A percentile compares a stretch with the other conserved stretches of the same genome.
Evolutionary conservation across 2,888 invertebrate genomes (phyloP).

Genomic region (Nebria brevicollis): DNA sequence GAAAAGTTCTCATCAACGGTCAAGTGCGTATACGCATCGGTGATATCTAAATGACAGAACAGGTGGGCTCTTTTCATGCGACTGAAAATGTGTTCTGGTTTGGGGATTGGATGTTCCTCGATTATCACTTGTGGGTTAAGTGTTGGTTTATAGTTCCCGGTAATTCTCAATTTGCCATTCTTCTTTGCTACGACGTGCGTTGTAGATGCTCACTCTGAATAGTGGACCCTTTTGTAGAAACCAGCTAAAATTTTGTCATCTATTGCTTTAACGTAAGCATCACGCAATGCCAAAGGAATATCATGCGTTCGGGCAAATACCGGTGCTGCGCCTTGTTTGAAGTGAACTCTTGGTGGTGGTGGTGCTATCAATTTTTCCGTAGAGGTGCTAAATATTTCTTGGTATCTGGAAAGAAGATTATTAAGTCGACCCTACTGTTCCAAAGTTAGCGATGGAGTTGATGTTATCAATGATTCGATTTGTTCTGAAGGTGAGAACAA

Average conservation of each 20-base stretch:
- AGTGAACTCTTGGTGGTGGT: constrained; percentile 49
- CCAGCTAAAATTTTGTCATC: constrained; percentile 50
- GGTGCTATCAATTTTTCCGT: constrained; percentile 50
- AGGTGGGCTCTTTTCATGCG: constrained; percentile 31
- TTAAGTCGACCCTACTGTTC: constrained; percentile 5
- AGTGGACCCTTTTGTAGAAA: constrained; percentile 49
- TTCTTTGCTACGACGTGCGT: constrained; percentile 49
- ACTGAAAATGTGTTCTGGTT: constrained; percentile 34
- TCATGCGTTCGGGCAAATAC: constrained; percentile 49
- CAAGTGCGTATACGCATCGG: constrained; percentile 46
- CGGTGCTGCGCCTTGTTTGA: constrained; percentile 50
- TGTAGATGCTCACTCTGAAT: constrained; percentile 50
- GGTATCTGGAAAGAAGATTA: constrained; percentile 37
- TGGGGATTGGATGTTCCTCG: constrained; percentile 42
- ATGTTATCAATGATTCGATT: no score
- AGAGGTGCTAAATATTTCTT: constrained; percentile 49
- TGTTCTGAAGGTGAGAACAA: not conserved
- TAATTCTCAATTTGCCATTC: constrained; percentile 48
- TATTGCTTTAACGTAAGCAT: constrained; percentile 47
- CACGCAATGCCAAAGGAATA: constrained; percentile 46
- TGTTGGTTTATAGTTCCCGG: constrained; percentile 50
- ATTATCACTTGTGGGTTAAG: constrained; percentile 41
- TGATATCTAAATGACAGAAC: constrained; percentile 48
- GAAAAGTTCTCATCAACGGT: constrained; percentile 25
- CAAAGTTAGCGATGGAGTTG: not conserved